A percentile compares a stretch with the other conserved stretches of the same genome.
Conservation (phyloP, 2,113 vertebrate species). For the Acanthochromis polyacanthus region DNA sequence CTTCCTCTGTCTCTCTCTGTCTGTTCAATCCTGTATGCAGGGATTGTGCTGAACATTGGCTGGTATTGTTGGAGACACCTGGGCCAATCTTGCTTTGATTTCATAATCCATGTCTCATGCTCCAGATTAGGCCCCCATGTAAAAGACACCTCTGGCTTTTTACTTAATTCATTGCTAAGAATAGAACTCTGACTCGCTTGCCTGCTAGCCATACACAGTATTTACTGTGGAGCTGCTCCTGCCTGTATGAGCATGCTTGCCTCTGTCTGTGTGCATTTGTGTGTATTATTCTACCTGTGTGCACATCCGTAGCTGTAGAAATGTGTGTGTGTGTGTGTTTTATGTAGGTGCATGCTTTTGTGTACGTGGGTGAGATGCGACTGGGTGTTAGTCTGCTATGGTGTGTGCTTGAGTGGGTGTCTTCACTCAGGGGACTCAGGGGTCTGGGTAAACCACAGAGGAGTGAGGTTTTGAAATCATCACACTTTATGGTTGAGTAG, state of each 20-base stretch:
- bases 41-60: constrained; percentile 64
- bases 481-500: constrained; percentile 75
- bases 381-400: constrained; percentile 35
- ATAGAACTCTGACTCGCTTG: constrained; percentile 72
- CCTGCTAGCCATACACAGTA: constrained; percentile 62
- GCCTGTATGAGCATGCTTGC: constrained; percentile 68
- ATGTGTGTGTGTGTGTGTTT: constrained; percentile 23
- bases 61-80: constrained; percentile 78
- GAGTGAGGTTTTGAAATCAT: constrained; percentile 74
- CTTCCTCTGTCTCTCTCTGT: constrained; percentile 27
- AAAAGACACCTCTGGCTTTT: constrained; percentile 83
- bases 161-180: constrained; percentile 82
- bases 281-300: constrained; percentile 36
- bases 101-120: constrained; percentile 83
- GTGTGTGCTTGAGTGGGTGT: constrained; percentile 62
- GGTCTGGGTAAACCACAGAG: constrained; percentile 71
- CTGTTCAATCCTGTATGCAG: constrained; percentile 55
- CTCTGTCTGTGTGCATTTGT: constrained; percentile 32
- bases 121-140: constrained; percentile 80
- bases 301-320: constrained; percentile 31
- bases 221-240: constrained; percentile 62
- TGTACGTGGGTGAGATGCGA: constrained; percentile 42
- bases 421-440: constrained; percentile 59
- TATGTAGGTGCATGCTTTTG: constrained; percentile 38
- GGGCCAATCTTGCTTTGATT: constrained; percentile 83